Conservation (phyloP, 2,113 vertebrate genomes). For the Galemys pyrenaicus region DNA sequence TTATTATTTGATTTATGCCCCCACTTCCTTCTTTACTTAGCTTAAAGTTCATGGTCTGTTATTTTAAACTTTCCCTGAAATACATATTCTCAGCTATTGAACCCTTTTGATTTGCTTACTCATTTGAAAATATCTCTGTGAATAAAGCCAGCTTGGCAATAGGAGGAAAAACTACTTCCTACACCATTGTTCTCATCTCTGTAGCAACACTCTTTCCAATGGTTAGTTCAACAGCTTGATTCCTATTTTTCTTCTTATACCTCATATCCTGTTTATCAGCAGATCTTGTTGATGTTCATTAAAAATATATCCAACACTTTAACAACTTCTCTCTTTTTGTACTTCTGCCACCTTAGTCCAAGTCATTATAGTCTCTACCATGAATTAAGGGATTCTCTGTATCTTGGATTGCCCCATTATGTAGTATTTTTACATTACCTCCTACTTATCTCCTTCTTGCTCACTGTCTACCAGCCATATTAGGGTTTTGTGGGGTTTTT, state of each 20-base stretch:
- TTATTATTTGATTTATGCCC: neutral
- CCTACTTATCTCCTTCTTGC: neutral
- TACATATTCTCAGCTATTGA: neutral
- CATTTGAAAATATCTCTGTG: neutral
- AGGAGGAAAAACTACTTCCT: neutral
- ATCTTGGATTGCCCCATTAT: neutral
- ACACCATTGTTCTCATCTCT: neutral
- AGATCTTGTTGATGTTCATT: neutral
- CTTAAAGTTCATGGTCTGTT: neutral
- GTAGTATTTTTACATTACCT: neutral
- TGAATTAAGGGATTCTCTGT: neutral
- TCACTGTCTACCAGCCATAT: neutral
- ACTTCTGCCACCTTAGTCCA: neutral
- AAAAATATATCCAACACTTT: neutral
- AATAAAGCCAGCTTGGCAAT: neutral
- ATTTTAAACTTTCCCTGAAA: neutral
- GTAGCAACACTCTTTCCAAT: neutral
- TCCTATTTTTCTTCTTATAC: neutral
- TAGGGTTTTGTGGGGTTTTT: neutral
- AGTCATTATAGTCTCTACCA: neutral
- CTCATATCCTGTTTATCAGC: neutral
- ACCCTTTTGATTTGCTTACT: neutral
- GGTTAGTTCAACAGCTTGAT: neutral
- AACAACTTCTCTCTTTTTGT: neutral
- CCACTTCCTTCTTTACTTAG: neutral